A percentile compares a stretch with the other conserved stretches of the same genome.
These are phyloP conservation scores for Isurus oxyrinchus DNA, from an alignment of 2,113 vertebrate genomes.

Conservation along the genomic window DNA sequence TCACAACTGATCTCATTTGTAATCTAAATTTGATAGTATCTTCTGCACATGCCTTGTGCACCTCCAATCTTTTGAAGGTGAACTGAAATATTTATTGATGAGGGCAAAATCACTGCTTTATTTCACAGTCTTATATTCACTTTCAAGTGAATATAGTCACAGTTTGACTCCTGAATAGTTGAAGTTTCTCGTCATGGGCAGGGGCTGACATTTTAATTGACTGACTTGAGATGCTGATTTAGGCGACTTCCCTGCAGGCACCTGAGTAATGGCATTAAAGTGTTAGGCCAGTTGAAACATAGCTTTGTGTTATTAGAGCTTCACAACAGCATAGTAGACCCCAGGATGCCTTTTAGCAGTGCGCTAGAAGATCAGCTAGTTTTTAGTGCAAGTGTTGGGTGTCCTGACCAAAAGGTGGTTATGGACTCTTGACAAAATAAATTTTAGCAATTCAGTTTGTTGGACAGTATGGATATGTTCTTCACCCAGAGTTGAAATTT, in stretches of 20 bases:
- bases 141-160: not conserved
- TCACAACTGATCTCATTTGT: not conserved
- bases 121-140: not conserved
- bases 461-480: not conserved
- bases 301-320: not conserved
- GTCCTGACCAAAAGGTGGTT: not conserved
- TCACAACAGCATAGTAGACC: not conserved
- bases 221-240: not conserved
- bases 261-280: not conserved
- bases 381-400: not conserved
- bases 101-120: not conserved
- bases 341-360: not conserved
- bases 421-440: not conserved
- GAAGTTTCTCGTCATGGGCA: not conserved
- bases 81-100: not conserved
- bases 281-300: not conserved
- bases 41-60: not conserved
- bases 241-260: not conserved
- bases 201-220: not conserved
- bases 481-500: not conserved
- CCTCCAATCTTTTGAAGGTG: not conserved
- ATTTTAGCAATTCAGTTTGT: not conserved
- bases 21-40: not conserved
- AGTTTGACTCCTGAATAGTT: not conserved
- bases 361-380: not conserved